A percentile compares a stretch with the other conserved stretches of the same genome.
Conservation (phyloP, 2,113 vertebrate genomes). For the Azemiops feae region DNA sequence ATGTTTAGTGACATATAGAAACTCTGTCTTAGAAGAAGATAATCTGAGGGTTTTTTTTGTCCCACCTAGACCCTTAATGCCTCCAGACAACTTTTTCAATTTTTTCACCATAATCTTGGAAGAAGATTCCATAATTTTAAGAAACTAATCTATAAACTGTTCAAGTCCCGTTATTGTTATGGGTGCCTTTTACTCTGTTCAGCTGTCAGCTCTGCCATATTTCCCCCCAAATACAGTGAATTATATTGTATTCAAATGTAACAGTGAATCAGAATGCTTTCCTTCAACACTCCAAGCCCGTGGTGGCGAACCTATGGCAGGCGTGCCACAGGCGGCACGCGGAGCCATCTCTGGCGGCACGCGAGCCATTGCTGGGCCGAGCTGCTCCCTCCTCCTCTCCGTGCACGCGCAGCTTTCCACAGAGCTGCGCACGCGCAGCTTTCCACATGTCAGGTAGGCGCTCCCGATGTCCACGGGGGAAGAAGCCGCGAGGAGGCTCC, state of each 20-base stretch:
- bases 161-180: background rate
- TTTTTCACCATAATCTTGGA: background rate
- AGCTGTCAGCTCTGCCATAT: background rate
- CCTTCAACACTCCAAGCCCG: too few relatives aligned
- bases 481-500: too few relatives aligned
- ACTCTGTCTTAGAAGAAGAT: background rate
- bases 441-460: too few relatives aligned
- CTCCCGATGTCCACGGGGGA: too few relatives aligned
- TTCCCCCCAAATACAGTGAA: background rate
- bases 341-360: too few relatives aligned
- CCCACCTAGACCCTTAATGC: background rate
- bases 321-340: too few relatives aligned
- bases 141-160: background rate
- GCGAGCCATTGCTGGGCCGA: too few relatives aligned
- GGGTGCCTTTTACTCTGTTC: background rate
- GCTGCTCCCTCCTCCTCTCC: too few relatives aligned
- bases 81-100: background rate
- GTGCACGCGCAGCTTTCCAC: too few relatives aligned
- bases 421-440: too few relatives aligned
- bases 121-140: background rate
- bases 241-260: background rate
- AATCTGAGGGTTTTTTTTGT: background rate
- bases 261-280: too few relatives aligned
- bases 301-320: too few relatives aligned
- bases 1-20: background rate